phyloP scores from a whole-genome alignment of 2,888 invertebrate species.

The Campopleginae sp. region DNA sequence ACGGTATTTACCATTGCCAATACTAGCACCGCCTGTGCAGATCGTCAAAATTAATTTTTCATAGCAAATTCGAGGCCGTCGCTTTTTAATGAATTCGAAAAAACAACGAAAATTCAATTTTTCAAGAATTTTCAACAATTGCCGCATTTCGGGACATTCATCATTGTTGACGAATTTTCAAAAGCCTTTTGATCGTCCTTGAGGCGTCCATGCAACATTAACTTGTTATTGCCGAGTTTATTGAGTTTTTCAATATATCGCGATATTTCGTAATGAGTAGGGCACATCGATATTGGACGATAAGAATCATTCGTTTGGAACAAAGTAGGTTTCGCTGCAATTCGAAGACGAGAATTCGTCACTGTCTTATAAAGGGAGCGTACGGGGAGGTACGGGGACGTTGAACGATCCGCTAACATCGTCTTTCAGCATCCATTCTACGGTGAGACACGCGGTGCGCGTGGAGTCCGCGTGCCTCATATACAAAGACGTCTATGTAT shows the following conservation, averaged over 20 bases:
- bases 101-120: background rate
- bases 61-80: background rate
- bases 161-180: no score
- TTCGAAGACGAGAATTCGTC: constrained; percentile 37
- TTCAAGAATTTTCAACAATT: no score
- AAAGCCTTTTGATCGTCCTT: no score
- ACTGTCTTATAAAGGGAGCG: constrained; percentile 22
- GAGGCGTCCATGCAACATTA: no score
- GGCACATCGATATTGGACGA: background rate
- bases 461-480: constrained; percentile 44
- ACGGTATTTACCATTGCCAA: constrained; percentile 35
- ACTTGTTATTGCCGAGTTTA: background rate
- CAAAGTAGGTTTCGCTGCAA: background rate
- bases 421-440: constrained; percentile 67
- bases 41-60: background rate
- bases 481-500: background rate
- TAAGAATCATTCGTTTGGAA: background rate
- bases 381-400: constrained; percentile 50
- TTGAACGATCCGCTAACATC: constrained; percentile 37
- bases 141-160: no score
- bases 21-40: background rate
- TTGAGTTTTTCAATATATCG: background rate
- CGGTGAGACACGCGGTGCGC: constrained; percentile 55
- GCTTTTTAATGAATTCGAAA: background rate
- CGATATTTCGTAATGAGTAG: background rate